Percentiles rank a stretch among this genome's conserved stretches.
Conservation (phyloP, 2,888 invertebrate genomes). For the Lasioglossum vierecki region DNA sequence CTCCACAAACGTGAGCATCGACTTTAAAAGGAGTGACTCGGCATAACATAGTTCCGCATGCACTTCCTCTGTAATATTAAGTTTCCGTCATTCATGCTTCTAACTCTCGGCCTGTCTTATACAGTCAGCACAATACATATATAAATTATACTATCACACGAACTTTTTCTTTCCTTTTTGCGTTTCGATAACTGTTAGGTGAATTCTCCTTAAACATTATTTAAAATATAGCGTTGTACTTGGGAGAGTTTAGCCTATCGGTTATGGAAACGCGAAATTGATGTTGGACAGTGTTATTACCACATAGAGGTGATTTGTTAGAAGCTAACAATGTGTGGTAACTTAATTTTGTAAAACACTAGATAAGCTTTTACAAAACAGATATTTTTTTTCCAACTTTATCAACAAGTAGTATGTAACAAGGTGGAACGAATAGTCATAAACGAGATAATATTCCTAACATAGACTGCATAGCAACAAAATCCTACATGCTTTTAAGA, state of each 20-base stretch:
- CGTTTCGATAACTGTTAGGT: neutral
- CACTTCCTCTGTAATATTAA: slow-evolving; percentile 88
- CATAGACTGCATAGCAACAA: neutral
- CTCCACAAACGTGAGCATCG: slow-evolving; percentile 96
- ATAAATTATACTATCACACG: neutral
- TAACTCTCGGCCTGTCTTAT: slow-evolving; percentile 29
- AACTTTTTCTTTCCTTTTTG: neutral
- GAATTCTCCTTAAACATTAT: no score
- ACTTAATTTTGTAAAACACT: neutral
- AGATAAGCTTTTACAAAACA: neutral
- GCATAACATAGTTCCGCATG: slow-evolving; percentile 98
- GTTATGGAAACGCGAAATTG: neutral
- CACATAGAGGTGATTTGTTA: neutral
- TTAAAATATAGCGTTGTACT: neutral
- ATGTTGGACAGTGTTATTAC: neutral
- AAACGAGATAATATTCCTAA: neutral
- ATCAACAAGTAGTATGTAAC: neutral
- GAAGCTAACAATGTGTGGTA: neutral
- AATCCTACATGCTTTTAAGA: slow-evolving; percentile 8
- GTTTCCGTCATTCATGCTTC: slow-evolving; percentile 59
- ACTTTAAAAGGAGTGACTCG: slow-evolving; percentile 94
- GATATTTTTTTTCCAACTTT: neutral
- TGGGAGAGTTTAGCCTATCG: neutral
- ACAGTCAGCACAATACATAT: neutral
- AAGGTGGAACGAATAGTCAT: neutral